A percentile compares a stretch with the other conserved stretches of the same genome.
Conservation (phyloP, 1,140 invertebrate species). For the Armadillidium nasatum region DNA sequence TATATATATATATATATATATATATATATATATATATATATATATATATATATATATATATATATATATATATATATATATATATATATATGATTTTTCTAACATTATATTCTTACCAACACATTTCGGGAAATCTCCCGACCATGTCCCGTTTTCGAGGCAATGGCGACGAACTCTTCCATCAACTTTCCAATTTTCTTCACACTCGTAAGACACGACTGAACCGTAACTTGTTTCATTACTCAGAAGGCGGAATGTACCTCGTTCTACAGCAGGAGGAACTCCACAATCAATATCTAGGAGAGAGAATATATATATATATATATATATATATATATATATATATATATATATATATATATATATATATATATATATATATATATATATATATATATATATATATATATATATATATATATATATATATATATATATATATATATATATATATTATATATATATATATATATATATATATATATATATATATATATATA, state of each 20-base stretch:
- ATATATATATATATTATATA: neutral
- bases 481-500: neutral
- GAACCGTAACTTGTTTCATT: slow-evolving; percentile 48
- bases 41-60: too few relatives aligned
- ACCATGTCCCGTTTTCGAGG: slow-evolving; percentile 78
- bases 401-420: too few relatives aligned
- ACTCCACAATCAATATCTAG: slow-evolving; percentile 44
- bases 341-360: too few relatives aligned
- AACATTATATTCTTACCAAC: slow-evolving; percentile 31
- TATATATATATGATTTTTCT: too few relatives aligned
- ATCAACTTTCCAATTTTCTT: slow-evolving; percentile 53
- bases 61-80: too few relatives aligned
- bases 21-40: too few relatives aligned
- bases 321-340: too few relatives aligned
- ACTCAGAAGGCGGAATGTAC: slow-evolving; percentile 61
- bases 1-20: too few relatives aligned
- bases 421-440: too few relatives aligned
- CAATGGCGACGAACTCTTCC: slow-evolving; percentile 66
- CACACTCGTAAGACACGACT: slow-evolving; percentile 42
- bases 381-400: too few relatives aligned
- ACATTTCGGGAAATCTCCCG: slow-evolving; percentile 63
- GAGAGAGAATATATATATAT: neutral
- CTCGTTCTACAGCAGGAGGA: slow-evolving; percentile 66
- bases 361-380: too few relatives aligned
- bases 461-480: neutral